A percentile compares a stretch with the other conserved stretches of the same genome.
Evolutionary conservation across 2,797 vertebrate species (phyloP).

Genomic region (Phaenicophaeus curvirostris): DNA sequence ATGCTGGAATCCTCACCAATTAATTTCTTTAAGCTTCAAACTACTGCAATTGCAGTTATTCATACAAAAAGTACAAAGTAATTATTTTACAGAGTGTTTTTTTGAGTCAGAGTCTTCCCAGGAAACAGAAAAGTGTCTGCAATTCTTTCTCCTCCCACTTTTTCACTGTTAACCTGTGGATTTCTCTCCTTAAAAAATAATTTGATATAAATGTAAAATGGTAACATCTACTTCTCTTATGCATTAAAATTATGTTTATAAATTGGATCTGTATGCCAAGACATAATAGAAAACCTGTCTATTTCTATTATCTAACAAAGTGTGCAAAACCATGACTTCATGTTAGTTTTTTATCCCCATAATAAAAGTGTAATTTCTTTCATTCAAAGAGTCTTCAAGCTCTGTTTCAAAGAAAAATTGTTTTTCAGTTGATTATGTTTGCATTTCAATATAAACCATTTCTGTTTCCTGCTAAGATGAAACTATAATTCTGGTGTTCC

Average conservation of each 20-base stretch:
- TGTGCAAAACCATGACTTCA: slow-evolving; percentile 53
- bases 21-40: slow-evolving; percentile 1
- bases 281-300: slow-evolving; percentile 59
- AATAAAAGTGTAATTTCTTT: slow-evolving; percentile 53
- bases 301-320: slow-evolving; percentile 36
- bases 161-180: background rate
- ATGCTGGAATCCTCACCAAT: background rate
- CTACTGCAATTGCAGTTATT: slow-evolving; percentile 50
- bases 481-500: background rate
- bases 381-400: slow-evolving; percentile 46
- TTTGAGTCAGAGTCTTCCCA: slow-evolving; percentile 32
- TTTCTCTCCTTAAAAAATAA: slow-evolving; percentile 29
- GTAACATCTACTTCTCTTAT: slow-evolving; percentile 46
- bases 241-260: slow-evolving; percentile 61
- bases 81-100: slow-evolving; percentile 56
- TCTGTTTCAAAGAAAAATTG: slow-evolving; percentile 29
- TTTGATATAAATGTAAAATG: slow-evolving; percentile 42
- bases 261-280: slow-evolving; percentile 63
- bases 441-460: slow-evolving; percentile 1
- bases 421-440: background rate
- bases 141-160: background rate
- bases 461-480: background rate
- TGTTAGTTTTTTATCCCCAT: slow-evolving; percentile 37
- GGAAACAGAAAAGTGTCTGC: background rate
- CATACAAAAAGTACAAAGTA: slow-evolving; percentile 68